These are phyloP conservation scores for Clostera curtula DNA, from an alignment of 2,888 invertebrate species.

Conservation along the genomic window DNA sequence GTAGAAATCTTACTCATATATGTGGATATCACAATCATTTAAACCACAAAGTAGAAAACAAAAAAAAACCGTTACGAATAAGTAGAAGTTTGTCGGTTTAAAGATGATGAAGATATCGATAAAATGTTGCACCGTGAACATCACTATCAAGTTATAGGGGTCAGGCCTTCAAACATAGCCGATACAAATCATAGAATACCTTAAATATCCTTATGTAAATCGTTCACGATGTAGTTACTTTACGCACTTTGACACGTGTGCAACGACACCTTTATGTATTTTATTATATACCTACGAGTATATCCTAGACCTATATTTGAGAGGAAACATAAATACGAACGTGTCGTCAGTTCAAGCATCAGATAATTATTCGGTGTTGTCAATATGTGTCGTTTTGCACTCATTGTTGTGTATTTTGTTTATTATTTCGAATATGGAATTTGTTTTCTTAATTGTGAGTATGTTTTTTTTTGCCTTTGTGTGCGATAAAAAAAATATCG, in stretches of 20 bases:
- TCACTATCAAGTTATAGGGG: constrained; percentile 59
- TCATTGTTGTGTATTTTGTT: constrained; percentile 26
- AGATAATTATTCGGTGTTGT: constrained; percentile 29
- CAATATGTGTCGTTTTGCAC: constrained; percentile 44
- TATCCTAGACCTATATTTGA: constrained; percentile 38
- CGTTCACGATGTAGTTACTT: constrained; percentile 42
- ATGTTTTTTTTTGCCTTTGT: constrained; percentile 3
- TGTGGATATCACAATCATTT: too few relatives aligned
- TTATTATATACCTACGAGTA: constrained; percentile 10
- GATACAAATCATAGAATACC: constrained; percentile 62
- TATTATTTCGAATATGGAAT: constrained; percentile 36
- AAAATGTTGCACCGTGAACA: too few relatives aligned
- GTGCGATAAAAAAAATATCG: background rate
- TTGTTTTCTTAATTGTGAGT: constrained; percentile 62
- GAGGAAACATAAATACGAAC: constrained; percentile 30
- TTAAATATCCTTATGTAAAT: constrained; percentile 66
- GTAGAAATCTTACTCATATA: too few relatives aligned
- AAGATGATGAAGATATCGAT: too few relatives aligned
- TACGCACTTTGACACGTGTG: constrained; percentile 41
- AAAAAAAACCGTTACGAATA: constrained; percentile 3
- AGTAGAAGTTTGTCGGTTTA: too few relatives aligned
- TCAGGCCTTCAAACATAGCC: constrained; percentile 58
- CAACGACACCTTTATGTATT: constrained; percentile 9
- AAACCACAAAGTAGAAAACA: background rate
- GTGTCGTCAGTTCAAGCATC: constrained; percentile 15